Conservation (phyloP, 2,888 invertebrate genomes). For the Lycaena phlaeas region DNA sequence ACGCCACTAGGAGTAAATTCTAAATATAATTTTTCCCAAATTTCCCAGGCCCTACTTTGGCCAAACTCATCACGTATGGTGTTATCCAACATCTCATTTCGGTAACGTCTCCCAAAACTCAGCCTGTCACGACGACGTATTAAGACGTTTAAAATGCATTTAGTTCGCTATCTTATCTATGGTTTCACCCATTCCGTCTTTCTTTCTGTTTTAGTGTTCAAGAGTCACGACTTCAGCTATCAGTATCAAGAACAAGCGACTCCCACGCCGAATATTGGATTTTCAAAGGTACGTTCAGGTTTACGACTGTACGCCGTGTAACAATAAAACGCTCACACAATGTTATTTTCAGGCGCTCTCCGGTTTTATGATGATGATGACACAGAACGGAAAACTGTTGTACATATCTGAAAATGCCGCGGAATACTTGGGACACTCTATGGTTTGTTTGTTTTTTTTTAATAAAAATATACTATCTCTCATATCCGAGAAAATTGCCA, state of each 20-base stretch:
- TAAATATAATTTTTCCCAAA: slow-evolving; percentile 33
- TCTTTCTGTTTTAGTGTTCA: slow-evolving; percentile 87
- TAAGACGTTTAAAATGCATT: slow-evolving; percentile 72
- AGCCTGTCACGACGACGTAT: slow-evolving; percentile 67
- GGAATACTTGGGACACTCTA: slow-evolving; percentile 98
- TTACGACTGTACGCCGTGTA: slow-evolving; percentile 39
- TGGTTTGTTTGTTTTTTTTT: slow-evolving; percentile 74
- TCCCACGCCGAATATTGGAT: slow-evolving; percentile 90
- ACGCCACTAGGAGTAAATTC: no score
- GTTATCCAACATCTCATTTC: slow-evolving; percentile 52
- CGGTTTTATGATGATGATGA: slow-evolving; percentile 98
- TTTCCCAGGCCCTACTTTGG: slow-evolving; percentile 57
- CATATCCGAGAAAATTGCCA: no score
- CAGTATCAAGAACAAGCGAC: slow-evolving; percentile 78
- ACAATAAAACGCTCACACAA: slow-evolving; percentile 28
- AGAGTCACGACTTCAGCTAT: slow-evolving; percentile 81
- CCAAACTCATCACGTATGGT: slow-evolving; percentile 55
- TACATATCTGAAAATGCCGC: slow-evolving; percentile 99
- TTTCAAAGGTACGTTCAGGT: slow-evolving; percentile 84
- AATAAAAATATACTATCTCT: no score
- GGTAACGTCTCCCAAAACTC: slow-evolving; percentile 57
- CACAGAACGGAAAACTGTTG: slow-evolving; percentile 96
- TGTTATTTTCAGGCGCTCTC: slow-evolving; percentile 98
- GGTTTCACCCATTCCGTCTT: slow-evolving; percentile 64
- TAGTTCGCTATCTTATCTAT: slow-evolving; percentile 70